Evolutionary conservation across 23 tunicate species (phyloP).

Genomic region (Styela plicata): DNA sequence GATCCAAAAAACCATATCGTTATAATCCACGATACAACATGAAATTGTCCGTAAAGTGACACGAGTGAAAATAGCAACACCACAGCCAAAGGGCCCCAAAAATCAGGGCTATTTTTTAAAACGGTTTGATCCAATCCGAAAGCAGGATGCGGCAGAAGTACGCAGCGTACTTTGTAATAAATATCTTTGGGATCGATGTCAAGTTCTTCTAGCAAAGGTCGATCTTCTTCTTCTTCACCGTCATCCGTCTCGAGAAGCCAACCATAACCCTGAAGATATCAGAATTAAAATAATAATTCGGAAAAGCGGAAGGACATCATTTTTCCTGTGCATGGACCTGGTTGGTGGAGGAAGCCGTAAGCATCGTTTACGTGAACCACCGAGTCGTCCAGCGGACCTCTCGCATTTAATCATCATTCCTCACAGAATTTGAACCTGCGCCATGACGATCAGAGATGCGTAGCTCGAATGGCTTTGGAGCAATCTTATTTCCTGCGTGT

Average conservation of each 20-base stretch:
- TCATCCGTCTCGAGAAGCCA: constrained; percentile 93
- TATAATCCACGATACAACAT: constrained; percentile 94
- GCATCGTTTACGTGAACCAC: no score
- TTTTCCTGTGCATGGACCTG: no score
- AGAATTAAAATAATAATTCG: no score
- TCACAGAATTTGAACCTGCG: no score
- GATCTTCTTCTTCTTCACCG: constrained; percentile 45
- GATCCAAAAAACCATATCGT: constrained; percentile 99
- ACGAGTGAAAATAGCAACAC: constrained; percentile 84
- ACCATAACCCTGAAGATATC: constrained; percentile 76
- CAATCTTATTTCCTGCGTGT: no score
- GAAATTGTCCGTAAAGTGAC: constrained; percentile 92
- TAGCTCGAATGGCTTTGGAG: no score
- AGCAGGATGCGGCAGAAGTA: constrained; percentile 77
- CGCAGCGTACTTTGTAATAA: constrained; percentile 59
- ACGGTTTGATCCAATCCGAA: constrained; percentile 83
- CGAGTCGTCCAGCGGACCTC: no score
- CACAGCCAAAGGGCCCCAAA: constrained; percentile 97
- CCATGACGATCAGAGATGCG: no score
- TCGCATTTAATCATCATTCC: no score
- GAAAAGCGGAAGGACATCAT: no score
- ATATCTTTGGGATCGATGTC: constrained; percentile 91
- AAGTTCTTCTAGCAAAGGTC: constrained; percentile 90
- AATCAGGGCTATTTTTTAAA: constrained; percentile 89
- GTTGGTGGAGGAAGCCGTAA: no score